These are phyloP conservation scores for Cettia cetti DNA, from an alignment of 2,113 vertebrate genomes.

Conservation along the genomic window DNA sequence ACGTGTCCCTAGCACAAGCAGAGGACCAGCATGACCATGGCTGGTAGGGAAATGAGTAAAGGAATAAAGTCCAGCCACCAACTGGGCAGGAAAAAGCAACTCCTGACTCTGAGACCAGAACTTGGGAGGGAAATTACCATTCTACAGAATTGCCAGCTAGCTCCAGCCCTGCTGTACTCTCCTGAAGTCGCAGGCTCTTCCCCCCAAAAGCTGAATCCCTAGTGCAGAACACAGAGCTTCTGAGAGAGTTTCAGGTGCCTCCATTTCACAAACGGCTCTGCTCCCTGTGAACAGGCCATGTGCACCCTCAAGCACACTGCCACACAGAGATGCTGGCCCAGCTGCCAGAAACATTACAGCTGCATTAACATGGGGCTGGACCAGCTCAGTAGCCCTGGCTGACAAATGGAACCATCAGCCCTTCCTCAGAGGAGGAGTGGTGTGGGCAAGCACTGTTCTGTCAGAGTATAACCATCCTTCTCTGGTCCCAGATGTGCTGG, in stretches of 20 bases:
- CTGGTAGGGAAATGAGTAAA: not conserved
- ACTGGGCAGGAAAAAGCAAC: not conserved
- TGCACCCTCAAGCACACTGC: not conserved
- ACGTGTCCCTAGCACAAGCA: fast-evolving
- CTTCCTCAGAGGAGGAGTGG: not conserved
- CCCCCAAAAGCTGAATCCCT: not conserved
- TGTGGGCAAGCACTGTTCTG: not conserved
- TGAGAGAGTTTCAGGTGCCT: not conserved
- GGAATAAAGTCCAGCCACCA: not conserved
- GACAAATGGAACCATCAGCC: not conserved
- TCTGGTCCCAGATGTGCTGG: not conserved
- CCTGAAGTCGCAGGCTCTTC: not conserved
- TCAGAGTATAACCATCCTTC: not conserved
- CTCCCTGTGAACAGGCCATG: fast-evolving
- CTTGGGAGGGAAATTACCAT: not conserved
- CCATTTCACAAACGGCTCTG: not conserved
- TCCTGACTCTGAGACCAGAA: not conserved
- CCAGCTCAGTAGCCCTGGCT: not conserved
- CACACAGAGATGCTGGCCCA: not conserved
- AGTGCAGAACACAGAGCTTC: not conserved
- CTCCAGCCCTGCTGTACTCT: not conserved
- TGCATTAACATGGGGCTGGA: not conserved
- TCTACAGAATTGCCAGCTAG: not conserved
- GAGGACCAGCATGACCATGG: not conserved
- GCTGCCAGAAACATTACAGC: not conserved